A percentile compares a stretch with the other conserved stretches of the same genome.
Evolutionary conservation across 1,140 invertebrate genomes (phyloP).

Genomic region (Dendrolimus kikuchii): DNA sequence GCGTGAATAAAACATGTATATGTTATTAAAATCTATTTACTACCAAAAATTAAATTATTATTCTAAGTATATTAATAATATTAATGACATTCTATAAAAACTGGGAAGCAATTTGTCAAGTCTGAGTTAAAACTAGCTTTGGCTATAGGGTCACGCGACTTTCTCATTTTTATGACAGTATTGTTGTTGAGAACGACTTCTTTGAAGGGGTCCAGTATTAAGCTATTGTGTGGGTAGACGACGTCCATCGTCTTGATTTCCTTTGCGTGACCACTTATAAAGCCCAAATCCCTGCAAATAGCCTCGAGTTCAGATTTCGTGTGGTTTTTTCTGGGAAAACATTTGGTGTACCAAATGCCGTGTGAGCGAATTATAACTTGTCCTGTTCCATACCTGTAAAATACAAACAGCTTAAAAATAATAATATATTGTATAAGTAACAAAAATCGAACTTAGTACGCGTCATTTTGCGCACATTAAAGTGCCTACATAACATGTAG

Average conservation of each 20-base stretch:
- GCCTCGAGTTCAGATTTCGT: slow-evolving; percentile 50
- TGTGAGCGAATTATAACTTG: slow-evolving; percentile 47
- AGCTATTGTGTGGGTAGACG: slow-evolving; percentile 31
- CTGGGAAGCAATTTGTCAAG: slow-evolving; percentile 43
- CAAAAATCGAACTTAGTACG: too few species aligned
- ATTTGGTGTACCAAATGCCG: slow-evolving; percentile 57
- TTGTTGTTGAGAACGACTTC: slow-evolving; percentile 51
- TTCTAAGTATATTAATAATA: slow-evolving; percentile 9
- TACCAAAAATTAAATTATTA: background rate
- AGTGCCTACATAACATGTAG: too few species aligned
- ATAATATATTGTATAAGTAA: too few species aligned
- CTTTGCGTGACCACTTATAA: slow-evolving; percentile 53
- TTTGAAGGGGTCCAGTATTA: slow-evolving; percentile 40
- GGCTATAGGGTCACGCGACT: slow-evolving; percentile 42
- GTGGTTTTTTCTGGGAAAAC: slow-evolving; percentile 39
- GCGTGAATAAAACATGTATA: too few species aligned
- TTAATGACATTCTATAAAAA: slow-evolving; percentile 57
- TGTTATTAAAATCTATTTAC: too few species aligned
- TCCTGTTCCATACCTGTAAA: slow-evolving; percentile 48
- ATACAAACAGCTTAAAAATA: background rate
- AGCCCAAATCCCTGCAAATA: slow-evolving; percentile 51
- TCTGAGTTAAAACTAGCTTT: slow-evolving; percentile 28
- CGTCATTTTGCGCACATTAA: too few species aligned
- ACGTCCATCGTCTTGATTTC: slow-evolving; percentile 25
- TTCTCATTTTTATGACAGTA: slow-evolving; percentile 48